These are phyloP conservation scores for Heliothis peltigera DNA, from an alignment of 2,888 invertebrate species.

Conservation along the genomic window DNA sequence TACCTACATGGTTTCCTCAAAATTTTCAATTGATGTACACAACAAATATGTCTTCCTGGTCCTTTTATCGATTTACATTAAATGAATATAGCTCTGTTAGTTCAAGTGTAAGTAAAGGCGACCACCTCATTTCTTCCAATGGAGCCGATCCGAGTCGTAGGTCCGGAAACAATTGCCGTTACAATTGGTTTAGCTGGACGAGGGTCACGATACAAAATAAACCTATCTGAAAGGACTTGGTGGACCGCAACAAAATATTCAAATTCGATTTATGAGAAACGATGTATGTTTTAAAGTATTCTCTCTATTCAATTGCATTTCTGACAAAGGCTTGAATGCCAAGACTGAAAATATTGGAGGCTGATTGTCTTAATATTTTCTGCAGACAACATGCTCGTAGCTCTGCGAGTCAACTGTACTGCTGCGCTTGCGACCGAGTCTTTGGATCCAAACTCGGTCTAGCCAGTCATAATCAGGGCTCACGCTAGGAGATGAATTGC, in stretches of 20 bases:
- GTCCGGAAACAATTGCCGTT: conserved; percentile 1
- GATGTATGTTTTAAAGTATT: conserved; percentile 1
- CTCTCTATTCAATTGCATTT: background rate
- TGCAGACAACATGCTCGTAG: no score
- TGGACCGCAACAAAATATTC: conserved; percentile 24
- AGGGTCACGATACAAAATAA: conserved; percentile 17
- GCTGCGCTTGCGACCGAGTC: no score
- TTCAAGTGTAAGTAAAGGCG: conserved; percentile 1
- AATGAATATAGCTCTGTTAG: background rate
- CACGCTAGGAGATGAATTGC: no score
- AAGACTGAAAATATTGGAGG: background rate
- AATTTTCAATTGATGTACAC: background rate
- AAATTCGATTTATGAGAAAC: background rate
- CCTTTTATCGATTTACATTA: no score
- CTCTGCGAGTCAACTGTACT: no score
- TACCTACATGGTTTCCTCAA: background rate
- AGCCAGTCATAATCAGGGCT: no score
- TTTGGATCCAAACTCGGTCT: no score
- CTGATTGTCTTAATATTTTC: background rate
- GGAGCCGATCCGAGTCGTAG: background rate
- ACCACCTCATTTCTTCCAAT: background rate
- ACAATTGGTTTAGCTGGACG: conserved; percentile 23
- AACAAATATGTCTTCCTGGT: background rate
- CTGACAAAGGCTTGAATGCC: background rate
- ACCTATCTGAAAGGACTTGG: background rate